phyloP scores from a whole-genome alignment of 2,113 vertebrate genomes.

The Dolichallabes microphthalmus region DNA sequence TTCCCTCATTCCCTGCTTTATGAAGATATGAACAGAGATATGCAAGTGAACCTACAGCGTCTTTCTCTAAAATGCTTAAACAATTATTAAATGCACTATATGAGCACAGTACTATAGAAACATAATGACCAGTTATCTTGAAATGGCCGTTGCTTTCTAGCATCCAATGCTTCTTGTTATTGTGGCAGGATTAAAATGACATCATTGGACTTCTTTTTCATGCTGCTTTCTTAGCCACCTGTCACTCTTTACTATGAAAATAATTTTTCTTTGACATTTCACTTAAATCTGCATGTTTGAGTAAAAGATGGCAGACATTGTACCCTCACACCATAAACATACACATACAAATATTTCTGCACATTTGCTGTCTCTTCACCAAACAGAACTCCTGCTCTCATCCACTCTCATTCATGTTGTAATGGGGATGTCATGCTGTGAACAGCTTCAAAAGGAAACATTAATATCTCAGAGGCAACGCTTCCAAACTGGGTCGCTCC shows the following conservation, averaged over 20 bases:
- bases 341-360: constrained; percentile 17
- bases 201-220: not conserved
- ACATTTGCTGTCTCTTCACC: constrained; percentile 1
- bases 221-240: not conserved
- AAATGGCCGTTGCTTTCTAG: not conserved
- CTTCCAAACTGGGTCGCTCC: constrained; percentile 49
- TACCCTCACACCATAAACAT: not conserved
- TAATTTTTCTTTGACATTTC: not conserved
- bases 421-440: constrained; percentile 48
- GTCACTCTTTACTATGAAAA: not conserved
- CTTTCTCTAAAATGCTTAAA: not conserved
- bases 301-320: not conserved
- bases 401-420: constrained; percentile 26
- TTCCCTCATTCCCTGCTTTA: constrained; percentile 12
- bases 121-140: not conserved
- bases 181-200: not conserved
- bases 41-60: not conserved
- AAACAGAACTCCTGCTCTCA: constrained; percentile 6
- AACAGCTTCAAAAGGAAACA: constrained; percentile 50
- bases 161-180: not conserved
- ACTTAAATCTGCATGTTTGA: not conserved
- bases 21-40: not conserved
- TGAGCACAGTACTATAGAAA: not conserved
- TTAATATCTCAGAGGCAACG: constrained; percentile 52
- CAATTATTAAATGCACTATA: not conserved